These are phyloP conservation scores for Sebastes fasciatus DNA, from an alignment of 2,113 vertebrate genomes.

Conservation along the genomic window DNA sequence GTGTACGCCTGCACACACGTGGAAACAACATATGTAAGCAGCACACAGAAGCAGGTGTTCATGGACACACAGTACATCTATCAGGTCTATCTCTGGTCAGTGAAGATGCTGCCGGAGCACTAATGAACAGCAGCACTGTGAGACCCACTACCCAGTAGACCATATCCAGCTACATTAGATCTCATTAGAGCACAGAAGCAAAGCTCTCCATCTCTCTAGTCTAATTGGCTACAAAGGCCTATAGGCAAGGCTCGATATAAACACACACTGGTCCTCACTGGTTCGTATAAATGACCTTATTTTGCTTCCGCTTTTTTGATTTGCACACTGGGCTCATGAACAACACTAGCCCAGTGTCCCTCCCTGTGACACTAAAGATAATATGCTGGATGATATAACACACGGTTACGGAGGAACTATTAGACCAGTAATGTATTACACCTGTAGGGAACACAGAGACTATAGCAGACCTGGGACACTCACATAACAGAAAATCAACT, in stretches of 20 bases:
- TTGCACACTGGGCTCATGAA: neutral
- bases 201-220: constrained; percentile 15
- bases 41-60: constrained; percentile 10
- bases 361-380: neutral
- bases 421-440: no score
- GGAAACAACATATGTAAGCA: constrained; percentile 6
- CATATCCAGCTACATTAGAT: constrained; percentile 25
- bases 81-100: neutral
- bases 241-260: constrained; percentile 4
- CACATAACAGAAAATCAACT: no score
- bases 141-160: constrained; percentile 17
- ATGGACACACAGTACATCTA: neutral
- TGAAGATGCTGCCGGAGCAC: neutral
- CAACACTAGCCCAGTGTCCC: neutral
- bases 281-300: neutral
- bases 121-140: constrained; percentile 23
- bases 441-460: no score
- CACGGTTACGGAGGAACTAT: neutral
- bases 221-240: constrained; percentile 40
- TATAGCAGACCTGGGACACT: no score
- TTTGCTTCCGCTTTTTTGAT: neutral
- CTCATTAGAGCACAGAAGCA: constrained; percentile 42
- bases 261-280: constrained; percentile 7
- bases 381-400: neutral
- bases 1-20: neutral